Evolutionary conservation across 2,797 vertebrate genomes (phyloP).

Genomic region (Tarsius wallacei): DNA sequence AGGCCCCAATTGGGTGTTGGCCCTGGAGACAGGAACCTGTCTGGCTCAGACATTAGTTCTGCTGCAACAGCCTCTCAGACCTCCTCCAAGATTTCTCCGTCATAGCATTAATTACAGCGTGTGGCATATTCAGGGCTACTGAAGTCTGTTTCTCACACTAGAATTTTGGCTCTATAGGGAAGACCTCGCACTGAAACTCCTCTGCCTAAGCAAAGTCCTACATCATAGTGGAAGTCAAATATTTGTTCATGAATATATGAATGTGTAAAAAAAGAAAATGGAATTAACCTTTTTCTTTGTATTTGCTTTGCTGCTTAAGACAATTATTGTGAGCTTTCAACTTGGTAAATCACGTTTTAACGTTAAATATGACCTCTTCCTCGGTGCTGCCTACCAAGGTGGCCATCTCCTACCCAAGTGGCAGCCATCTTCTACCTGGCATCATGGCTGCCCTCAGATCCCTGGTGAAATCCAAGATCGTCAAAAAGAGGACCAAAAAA

Average conservation of each 20-base stretch:
- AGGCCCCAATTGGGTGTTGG: fast-evolving
- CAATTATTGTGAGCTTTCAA: neutral
- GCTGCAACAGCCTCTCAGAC: neutral
- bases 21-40: neutral
- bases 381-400: too few relatives aligned
- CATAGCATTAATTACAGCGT: fast-evolving
- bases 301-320: neutral
- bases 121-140: too few relatives aligned
- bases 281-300: neutral
- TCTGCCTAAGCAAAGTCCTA: neutral
- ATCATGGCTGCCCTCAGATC: too few relatives aligned
- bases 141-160: neutral
- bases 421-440: too few relatives aligned
- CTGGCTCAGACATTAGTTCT: neutral
- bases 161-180: neutral
- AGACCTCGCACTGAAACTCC: fast-evolving
- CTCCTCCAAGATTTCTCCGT: neutral
- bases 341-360: neutral
- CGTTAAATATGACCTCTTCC: neutral
- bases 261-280: neutral
- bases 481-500: too few relatives aligned
- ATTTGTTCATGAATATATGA: neutral
- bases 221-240: neutral
- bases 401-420: too few relatives aligned
- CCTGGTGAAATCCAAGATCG: too few relatives aligned